These are phyloP conservation scores for Origma solitaria DNA, from an alignment of 2,113 vertebrate species.

Conservation along the genomic window DNA sequence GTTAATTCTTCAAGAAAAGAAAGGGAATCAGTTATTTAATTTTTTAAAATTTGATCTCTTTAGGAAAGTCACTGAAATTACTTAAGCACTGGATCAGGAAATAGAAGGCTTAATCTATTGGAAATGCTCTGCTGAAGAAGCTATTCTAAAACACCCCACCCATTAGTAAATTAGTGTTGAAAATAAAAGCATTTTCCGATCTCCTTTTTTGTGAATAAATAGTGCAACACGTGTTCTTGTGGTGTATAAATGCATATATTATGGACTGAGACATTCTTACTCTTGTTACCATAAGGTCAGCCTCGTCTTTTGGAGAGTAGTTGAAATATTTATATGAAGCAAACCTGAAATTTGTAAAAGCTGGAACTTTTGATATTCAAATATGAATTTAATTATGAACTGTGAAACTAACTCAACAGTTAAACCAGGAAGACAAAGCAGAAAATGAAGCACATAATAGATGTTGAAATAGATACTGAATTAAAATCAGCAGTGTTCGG, in stretches of 20 bases:
- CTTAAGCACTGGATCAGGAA: not conserved
- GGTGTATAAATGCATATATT: not conserved
- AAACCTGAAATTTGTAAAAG: not conserved
- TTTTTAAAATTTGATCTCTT: not conserved
- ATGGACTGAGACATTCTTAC: not conserved
- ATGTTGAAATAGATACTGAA: not conserved
- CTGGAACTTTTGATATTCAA: not conserved
- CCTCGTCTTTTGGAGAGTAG: not conserved
- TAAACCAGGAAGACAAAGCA: not conserved
- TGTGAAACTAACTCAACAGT: not conserved
- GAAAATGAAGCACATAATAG: not conserved
- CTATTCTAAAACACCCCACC: not conserved
- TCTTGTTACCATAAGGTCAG: not conserved
- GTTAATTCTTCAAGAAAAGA: not conserved
- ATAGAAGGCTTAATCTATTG: not conserved
- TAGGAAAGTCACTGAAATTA: not conserved
- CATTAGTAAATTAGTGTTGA: not conserved
- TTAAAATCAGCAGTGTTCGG: not conserved
- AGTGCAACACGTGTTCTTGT: not conserved
- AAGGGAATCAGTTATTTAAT: not conserved
- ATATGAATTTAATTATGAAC: not conserved
- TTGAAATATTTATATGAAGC: not conserved
- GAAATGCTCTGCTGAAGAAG: not conserved
- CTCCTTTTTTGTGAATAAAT: not conserved
- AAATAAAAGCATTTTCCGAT: not conserved